These are phyloP conservation scores for Eulacestoma nigropectus DNA, from an alignment of 2,113 vertebrate species.

Conservation along the genomic window DNA sequence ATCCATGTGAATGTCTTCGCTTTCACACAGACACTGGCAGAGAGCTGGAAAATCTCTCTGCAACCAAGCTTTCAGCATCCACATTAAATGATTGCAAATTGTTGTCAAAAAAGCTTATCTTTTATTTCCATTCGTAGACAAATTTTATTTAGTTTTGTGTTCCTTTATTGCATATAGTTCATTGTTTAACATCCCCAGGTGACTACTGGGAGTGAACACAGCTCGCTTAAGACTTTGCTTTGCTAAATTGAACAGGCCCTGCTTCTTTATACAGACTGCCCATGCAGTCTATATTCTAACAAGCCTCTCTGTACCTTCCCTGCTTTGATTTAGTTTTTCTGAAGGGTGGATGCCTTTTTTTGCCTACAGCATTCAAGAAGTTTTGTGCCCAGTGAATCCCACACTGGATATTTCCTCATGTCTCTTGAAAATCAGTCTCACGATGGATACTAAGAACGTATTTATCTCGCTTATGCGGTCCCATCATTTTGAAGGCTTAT, in stretches of 20 bases:
- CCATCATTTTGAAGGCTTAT: slow-evolving; percentile 35
- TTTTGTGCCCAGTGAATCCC: neutral
- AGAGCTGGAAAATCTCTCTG: no score
- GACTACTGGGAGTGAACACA: neutral
- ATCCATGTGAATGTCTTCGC: no score
- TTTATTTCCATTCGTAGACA: neutral
- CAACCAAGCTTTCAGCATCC: no score
- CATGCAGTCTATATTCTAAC: neutral
- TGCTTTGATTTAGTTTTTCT: neutral
- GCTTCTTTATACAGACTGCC: neutral
- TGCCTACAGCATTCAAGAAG: neutral
- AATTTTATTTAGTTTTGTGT: neutral
- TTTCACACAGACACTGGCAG: no score
- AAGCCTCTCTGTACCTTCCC: neutral
- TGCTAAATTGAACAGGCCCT: neutral
- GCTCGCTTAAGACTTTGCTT: neutral
- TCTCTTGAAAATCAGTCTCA: neutral
- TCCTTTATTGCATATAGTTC: neutral
- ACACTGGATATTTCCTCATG: neutral
- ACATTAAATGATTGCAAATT: neutral
- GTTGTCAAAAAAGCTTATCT: neutral
- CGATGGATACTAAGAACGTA: neutral
- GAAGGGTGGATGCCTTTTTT: neutral
- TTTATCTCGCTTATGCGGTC: slow-evolving; percentile 6
- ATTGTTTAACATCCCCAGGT: neutral